Evolutionary conservation across 1,140 invertebrate species (phyloP).

Genomic region (Nymphalis io): DNA sequence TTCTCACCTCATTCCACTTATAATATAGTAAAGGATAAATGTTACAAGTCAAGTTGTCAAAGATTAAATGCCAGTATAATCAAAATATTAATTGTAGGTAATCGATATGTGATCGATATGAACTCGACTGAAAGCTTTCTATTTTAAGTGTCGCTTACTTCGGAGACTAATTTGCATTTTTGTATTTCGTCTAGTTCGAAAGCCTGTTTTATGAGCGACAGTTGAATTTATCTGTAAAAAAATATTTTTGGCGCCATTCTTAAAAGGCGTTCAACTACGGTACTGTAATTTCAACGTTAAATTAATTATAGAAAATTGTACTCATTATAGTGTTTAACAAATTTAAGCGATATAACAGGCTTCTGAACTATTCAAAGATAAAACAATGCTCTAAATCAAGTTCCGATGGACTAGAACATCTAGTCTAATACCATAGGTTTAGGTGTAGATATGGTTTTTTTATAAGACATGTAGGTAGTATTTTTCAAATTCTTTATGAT

Average conservation of each 20-base stretch:
- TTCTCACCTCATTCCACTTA: not conserved
- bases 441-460: constrained; percentile 75
- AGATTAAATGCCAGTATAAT: constrained; percentile 40
- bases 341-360: constrained; percentile 9
- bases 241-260: constrained; percentile 13
- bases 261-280: not conserved
- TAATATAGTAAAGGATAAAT: not conserved
- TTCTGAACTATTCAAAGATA: constrained; percentile 21
- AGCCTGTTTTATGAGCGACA: constrained; percentile 21
- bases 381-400: constrained; percentile 47
- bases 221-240: not conserved
- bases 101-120: constrained; percentile 44
- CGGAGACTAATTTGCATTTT: constrained; percentile 48
- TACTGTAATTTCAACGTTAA: not conserved
- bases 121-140: constrained; percentile 49
- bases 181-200: constrained; percentile 34
- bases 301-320: constrained; percentile 6
- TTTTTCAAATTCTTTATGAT: constrained; percentile 72
- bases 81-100: constrained; percentile 38
- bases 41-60: constrained; percentile 14
- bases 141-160: constrained; percentile 42
- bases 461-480: constrained; percentile 76
- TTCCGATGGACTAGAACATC: constrained; percentile 68
- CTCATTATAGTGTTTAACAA: constrained; percentile 1
- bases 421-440: constrained; percentile 67